These are phyloP conservation scores for Coregonus suidteri DNA, from an alignment of 2,797 vertebrate genomes.

Conservation along the genomic window DNA sequence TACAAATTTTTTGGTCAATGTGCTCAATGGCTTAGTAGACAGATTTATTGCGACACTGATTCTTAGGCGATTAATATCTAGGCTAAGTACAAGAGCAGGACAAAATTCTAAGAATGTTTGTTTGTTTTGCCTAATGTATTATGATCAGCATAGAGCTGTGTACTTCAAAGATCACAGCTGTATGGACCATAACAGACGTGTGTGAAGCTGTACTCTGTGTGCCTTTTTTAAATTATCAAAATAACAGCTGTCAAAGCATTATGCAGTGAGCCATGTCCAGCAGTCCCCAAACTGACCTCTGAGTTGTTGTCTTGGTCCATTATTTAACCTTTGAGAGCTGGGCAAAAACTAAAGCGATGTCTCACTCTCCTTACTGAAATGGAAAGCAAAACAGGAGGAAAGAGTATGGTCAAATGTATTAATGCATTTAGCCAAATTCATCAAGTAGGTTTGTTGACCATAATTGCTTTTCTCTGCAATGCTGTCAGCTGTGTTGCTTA, in stretches of 20 bases:
- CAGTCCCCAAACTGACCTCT: constrained; percentile 66
- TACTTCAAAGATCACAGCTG: not conserved
- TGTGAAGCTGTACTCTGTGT: not conserved
- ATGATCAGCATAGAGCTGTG: not conserved
- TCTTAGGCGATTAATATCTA: not conserved
- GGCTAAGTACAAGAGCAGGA: not conserved
- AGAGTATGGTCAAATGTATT: not conserved
- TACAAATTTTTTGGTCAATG: not conserved
- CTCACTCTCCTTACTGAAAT: constrained; percentile 11
- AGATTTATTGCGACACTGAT: not conserved
- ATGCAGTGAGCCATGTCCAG: not conserved
- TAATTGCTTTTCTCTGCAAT: not conserved
- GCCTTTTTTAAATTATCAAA: not conserved
- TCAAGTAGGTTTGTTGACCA: not conserved
- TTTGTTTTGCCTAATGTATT: not conserved
- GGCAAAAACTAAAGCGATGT: not conserved
- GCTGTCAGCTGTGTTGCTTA: not conserved
- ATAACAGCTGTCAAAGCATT: constrained; percentile 18
- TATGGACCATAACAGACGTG: not conserved
- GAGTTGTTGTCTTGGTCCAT: constrained; percentile 79
- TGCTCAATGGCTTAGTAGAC: constrained; percentile 15
- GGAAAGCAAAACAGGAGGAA: not conserved
- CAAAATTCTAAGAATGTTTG: not conserved
- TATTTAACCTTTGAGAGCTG: constrained; percentile 41
- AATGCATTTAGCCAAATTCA: not conserved